A percentile compares a stretch with the other conserved stretches of the same genome.
Conservation (phyloP, 1,140 invertebrate genomes). For the Nasonia vitripennis region DNA sequence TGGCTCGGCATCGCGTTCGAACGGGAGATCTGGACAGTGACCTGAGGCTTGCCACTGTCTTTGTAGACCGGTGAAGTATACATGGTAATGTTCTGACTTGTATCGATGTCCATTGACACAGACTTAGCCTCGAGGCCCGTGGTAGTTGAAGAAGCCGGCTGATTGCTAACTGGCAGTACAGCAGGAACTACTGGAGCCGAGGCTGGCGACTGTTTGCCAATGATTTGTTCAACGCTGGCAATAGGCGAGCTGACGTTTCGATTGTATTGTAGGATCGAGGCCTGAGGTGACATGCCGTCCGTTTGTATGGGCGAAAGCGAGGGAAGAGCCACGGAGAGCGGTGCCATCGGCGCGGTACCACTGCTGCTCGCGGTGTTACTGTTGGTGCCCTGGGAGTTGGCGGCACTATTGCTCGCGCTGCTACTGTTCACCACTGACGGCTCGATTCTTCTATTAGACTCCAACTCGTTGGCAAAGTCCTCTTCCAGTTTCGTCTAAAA, state of each 20-base stretch:
- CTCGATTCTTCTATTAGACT: slow-evolving; percentile 50
- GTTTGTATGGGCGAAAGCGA: slow-evolving; percentile 67
- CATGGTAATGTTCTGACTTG: slow-evolving; percentile 55
- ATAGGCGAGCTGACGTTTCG: slow-evolving; percentile 37
- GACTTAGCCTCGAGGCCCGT: slow-evolving; percentile 61
- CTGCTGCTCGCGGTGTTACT: slow-evolving; percentile 1
- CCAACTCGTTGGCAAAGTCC: slow-evolving; percentile 68
- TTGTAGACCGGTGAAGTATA: slow-evolving; percentile 65
- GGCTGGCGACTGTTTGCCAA: slow-evolving; percentile 10
- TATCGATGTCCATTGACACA: slow-evolving; percentile 63
- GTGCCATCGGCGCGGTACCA: slow-evolving; percentile 60
- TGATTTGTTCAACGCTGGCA: slow-evolving; percentile 30
- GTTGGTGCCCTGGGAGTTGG: background rate
- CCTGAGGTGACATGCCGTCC: slow-evolving; percentile 34
- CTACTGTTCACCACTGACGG: slow-evolving; percentile 43
- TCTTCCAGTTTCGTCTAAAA: slow-evolving; percentile 72
- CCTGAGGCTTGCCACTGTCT: slow-evolving; percentile 62
- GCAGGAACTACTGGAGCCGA: slow-evolving; percentile 52
- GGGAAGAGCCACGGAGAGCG: slow-evolving; percentile 68
- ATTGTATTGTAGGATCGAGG: slow-evolving; percentile 56
- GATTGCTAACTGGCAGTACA: slow-evolving; percentile 53
- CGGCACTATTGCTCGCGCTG: slow-evolving; percentile 16
- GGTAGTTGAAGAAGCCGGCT: slow-evolving; percentile 46
- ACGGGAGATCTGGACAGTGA: slow-evolving; percentile 63
- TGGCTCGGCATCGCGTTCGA: slow-evolving; percentile 55